Percentiles rank a stretch among this genome's conserved stretches.
These are phyloP conservation scores for Brachionus asplanchnoidis DNA, from an alignment of 1,140 invertebrate species.

Conservation along the genomic window DNA sequence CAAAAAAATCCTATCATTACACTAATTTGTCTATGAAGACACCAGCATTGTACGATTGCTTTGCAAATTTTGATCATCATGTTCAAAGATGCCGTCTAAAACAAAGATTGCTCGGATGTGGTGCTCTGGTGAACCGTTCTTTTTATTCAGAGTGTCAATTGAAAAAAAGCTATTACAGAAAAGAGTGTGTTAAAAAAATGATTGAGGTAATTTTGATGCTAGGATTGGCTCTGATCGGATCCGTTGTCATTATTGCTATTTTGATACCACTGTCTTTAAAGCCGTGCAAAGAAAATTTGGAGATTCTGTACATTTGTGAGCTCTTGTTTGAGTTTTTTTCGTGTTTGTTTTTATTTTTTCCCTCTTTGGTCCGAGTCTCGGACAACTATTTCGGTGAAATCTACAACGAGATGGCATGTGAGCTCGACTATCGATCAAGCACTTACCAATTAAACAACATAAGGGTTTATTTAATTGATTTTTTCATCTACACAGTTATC, in stretches of 20 bases:
- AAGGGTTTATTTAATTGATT: neutral
- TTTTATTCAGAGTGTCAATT: neutral
- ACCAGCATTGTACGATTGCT: neutral
- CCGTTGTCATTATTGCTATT: neutral
- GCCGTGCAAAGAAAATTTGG: neutral
- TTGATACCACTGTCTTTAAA: neutral
- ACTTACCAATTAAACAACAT: neutral
- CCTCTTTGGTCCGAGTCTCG: neutral
- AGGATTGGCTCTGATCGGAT: neutral
- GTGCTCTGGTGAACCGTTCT: neutral
- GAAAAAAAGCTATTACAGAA: neutral
- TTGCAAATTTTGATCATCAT: neutral
- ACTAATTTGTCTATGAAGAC: neutral
- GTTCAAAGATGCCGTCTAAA: neutral
- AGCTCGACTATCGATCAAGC: neutral
- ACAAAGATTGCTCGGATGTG: neutral
- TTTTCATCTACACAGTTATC: neutral
- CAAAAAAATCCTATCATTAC: neutral
- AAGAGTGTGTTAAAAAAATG: neutral
- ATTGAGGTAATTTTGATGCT: neutral
- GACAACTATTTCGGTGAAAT: neutral
- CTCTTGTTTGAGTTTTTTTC: neutral
- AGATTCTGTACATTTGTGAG: neutral
- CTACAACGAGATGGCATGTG: neutral
- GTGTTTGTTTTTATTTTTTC: neutral